Evolutionary conservation across 2,113 vertebrate genomes (phyloP).

Genomic region (Pterocles orientalis): DNA sequence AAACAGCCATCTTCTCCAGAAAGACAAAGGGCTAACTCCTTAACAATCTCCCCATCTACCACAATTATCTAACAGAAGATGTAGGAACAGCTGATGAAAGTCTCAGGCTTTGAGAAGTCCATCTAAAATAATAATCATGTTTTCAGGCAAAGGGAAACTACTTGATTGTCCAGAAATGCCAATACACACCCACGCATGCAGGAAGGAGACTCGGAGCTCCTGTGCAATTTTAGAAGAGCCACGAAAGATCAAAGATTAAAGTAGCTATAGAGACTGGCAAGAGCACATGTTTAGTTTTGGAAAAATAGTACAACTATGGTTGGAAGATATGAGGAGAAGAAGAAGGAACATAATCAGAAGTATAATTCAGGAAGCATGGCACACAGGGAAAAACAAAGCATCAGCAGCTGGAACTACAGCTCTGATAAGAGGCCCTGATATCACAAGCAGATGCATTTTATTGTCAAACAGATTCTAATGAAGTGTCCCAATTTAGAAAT

Average conservation of each 20-base stretch:
- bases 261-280: neutral
- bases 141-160: neutral
- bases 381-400: neutral
- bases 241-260: neutral
- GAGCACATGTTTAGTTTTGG: neutral
- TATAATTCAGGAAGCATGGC: fast-evolving
- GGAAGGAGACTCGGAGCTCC: neutral
- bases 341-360: neutral
- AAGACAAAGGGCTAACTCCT: neutral
- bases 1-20: neutral
- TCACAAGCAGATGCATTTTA: conserved; percentile 25
- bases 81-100: neutral
- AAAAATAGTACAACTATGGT: neutral
- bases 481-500: conserved; percentile 42
- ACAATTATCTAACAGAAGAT: neutral
- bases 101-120: neutral
- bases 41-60: neutral
- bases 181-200: neutral
- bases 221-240: neutral
- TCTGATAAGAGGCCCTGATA: neutral
- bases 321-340: neutral
- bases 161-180: neutral
- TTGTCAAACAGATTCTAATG: conserved; percentile 54
- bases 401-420: conserved; percentile 8
- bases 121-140: neutral